Base-by-base conservation (phyloP, 2,888 invertebrate genomes). In the Rhabditoides inermis region DNA sequence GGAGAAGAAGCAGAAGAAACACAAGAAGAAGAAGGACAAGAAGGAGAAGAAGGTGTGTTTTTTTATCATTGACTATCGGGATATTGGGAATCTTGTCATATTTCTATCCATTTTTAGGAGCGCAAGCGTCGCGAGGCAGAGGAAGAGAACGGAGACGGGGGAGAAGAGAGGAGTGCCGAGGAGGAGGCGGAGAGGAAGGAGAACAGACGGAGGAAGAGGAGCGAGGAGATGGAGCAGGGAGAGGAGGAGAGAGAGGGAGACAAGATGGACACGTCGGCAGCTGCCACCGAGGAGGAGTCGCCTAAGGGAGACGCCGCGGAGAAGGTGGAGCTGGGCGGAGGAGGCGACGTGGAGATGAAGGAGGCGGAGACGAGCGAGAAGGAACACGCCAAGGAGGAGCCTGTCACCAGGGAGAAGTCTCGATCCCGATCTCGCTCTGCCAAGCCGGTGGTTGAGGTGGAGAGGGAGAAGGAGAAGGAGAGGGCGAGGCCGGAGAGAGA, bases 21-120 rank as follows among this genome's bases (percentile, higher is more conserved):
- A 63, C 44, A 66, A 66, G 48, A 56, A 60, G 20, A 66, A 62
- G 50, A 59, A 62, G 37, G 46, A 26, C 41, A 59, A 66, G 27
- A 66, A 63, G 51, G 47, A 50, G 36, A 62, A 58, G 46, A 56
- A 59, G n/a, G 35, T 25, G 18, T 30, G 15, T 18, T 12, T n/a
- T n/a, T n/a, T n/a, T n/a, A n/a, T n/a, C n/a, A n/a, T n/a, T n/a
- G n/a, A n/a, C n/a, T n/a, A n/a, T 42, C 20, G 18, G n/a, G 15
- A 10, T 20, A 10, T 20, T 10, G 23, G 6, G n/a, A 4, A 18
- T 42, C 42, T 23, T 6, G 41, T n/a, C n/a, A n/a, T n/a, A n/a
- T n/a, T n/a, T n/a, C n/a, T n/a, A n/a, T n/a, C n/a, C n/a, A n/a
- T n/a, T n/a, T n/a, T n/a, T n/a, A n/a, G n/a, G n/a, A n/a, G n/a